phyloP scores from a whole-genome alignment of 2,888 invertebrate genomes.

The Sminthurides aquaticus region DNA sequence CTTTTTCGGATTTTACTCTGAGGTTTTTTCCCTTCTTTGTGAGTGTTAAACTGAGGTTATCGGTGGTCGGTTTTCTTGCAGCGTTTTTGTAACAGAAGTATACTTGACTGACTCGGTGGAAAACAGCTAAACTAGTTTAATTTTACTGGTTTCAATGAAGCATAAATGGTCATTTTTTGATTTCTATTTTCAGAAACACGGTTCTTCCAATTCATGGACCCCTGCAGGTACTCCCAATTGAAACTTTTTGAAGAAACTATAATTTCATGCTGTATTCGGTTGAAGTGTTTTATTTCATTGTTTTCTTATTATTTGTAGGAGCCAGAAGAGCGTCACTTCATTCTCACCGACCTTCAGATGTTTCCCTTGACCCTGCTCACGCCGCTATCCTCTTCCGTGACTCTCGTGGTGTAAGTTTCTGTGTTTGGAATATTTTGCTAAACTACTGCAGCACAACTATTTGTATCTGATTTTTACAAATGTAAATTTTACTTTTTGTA shows the following conservation, averaged over 20 bases:
- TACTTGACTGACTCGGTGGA: too few relatives aligned
- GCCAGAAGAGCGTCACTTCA: slow-evolving; percentile 39
- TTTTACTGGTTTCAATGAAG: neutral
- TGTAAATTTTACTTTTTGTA: slow-evolving; percentile 47
- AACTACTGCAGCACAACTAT: too few relatives aligned
- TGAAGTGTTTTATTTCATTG: neutral
- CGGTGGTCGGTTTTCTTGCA: neutral
- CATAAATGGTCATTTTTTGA: neutral
- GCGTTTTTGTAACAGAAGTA: too few relatives aligned
- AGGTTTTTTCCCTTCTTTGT: neutral
- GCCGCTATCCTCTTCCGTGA: slow-evolving; percentile 85
- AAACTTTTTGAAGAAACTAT: slow-evolving; percentile 2
- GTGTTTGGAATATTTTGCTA: slow-evolving; percentile 14
- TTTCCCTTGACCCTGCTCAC: slow-evolving; percentile 75
- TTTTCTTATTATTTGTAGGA: slow-evolving; percentile 21
- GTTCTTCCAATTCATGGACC: slow-evolving; percentile 42
- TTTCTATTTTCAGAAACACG: slow-evolving; percentile 40
- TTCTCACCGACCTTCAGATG: slow-evolving; percentile 64
- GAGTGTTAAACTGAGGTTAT: neutral
- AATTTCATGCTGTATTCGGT: neutral
- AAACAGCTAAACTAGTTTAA: too few relatives aligned
- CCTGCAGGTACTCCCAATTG: slow-evolving; percentile 42
- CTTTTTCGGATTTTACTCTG: too few relatives aligned
- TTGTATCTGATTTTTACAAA: too few relatives aligned
- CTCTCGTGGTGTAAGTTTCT: slow-evolving; percentile 73